These are phyloP conservation scores for Catocala nupta DNA, from an alignment of 2,888 invertebrate species.

Conservation along the genomic window DNA sequence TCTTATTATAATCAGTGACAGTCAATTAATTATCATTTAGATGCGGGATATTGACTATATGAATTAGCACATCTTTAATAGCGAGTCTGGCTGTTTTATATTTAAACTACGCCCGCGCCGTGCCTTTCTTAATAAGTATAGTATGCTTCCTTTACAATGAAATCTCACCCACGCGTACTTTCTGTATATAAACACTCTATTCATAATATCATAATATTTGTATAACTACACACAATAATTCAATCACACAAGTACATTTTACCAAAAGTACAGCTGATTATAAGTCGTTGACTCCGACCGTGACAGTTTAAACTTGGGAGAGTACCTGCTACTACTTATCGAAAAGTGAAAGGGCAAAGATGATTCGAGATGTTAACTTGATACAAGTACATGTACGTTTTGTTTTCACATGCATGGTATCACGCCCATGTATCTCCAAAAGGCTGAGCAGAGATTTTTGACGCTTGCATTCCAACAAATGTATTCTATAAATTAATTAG, in stretches of 20 bases:
- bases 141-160: no score
- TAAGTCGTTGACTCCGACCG: neutral
- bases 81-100: no score
- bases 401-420: neutral
- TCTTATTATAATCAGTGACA: no score
- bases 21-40: no score
- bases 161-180: no score
- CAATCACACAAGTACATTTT: neutral
- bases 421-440: neutral
- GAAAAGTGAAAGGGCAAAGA: constrained; percentile 6
- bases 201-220: neutral
- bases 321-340: neutral
- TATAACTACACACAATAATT: neutral
- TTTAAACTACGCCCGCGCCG: no score
- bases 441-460: no score
- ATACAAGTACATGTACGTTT: neutral
- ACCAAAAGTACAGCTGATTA: neutral
- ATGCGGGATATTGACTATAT: no score
- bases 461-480: no score
- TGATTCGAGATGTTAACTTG: constrained; percentile 6
- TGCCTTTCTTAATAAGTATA: no score
- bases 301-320: neutral
- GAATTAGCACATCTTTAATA: no score
- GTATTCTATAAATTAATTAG: no score
- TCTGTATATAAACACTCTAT: neutral